Base-by-base conservation (phyloP, 2,113 vertebrate genomes). In the Hystrix brachyura region DNA sequence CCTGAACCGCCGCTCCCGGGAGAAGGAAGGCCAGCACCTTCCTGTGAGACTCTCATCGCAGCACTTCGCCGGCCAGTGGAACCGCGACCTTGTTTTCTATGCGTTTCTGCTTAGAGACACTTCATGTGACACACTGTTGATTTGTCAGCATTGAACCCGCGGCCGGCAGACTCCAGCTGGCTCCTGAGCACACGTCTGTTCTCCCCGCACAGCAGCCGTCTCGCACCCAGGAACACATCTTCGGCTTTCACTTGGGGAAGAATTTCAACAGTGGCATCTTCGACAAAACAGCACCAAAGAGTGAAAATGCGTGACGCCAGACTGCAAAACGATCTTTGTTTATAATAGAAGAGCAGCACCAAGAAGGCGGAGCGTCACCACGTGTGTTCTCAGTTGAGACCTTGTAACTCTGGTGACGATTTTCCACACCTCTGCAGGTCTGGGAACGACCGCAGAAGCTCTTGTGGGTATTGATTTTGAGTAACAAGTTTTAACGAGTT, bases 171-270 rank as follows among this genome's bases (percentile, higher is more conserved):
- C 27, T 3, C 10, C 25, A 55, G 78, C 79, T 64, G 27, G 32
- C 0, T 8, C 46, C 74, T 53, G 74, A 78, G 14, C 5, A 46
- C 27, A 1, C 0, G 3, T 3, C 1, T 4, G 9, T 21, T 23
- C 34, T 43, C 55, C 25, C 13, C 3, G 9, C 18, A 13, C 18
- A 7, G 2, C 18, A 59, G 46, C 9, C 48, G 81, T 82, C 69
- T 38, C 7, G 8, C 0, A 1, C 57, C 67, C 25, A 38, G 29
- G 74, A 32, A 65, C 48, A 38, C 12, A 15, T 27, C 71, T 5
- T 34, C 15, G 64, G 78, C 51, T 27, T 23, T 46, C 15, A 8
- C 43, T 48, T 25, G 29, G 25, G 62, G 12, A 71, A 62, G 18
- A 32, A 71, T 81, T 89, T 78, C 65, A 78, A 89, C 38, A 69